Evolutionary conservation across 2,888 invertebrate genomes (phyloP).

Genomic region (Blera fallax): DNA sequence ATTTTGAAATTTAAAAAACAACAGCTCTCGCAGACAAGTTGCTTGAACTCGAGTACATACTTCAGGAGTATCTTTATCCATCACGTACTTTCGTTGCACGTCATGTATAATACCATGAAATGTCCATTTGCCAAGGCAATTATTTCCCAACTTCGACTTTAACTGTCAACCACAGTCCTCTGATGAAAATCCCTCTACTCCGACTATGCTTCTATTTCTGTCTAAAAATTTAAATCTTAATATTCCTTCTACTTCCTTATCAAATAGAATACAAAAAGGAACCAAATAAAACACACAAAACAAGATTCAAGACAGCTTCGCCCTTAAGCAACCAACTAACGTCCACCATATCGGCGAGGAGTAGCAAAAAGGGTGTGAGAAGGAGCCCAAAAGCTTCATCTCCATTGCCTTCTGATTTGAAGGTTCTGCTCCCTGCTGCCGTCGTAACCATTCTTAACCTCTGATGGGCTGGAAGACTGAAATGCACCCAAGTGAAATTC

Average conservation of each 20-base stretch:
- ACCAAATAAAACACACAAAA: slow-evolving; percentile 34
- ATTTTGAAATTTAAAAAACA: too few species aligned
- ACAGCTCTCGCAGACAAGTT: too few species aligned
- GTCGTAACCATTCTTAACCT: slow-evolving; percentile 56
- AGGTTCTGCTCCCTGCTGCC: slow-evolving; percentile 10
- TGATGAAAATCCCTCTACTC: neutral
- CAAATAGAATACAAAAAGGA: slow-evolving; percentile 26
- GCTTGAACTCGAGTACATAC: too few species aligned
- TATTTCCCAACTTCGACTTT: neutral
- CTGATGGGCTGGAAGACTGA: slow-evolving; percentile 52
- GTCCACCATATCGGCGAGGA: neutral
- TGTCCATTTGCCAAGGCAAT: neutral
- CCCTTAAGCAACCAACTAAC: neutral
- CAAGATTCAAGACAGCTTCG: slow-evolving; percentile 25
- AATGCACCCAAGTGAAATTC: slow-evolving; percentile 59
- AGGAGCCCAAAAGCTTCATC: slow-evolving; percentile 6
- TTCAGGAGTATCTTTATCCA: neutral
- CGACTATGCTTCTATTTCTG: neutral
- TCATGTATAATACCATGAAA: neutral
- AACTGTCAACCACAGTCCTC: slow-evolving; percentile 21
- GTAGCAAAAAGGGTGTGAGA: neutral
- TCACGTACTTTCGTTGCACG: neutral
- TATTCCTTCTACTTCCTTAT: slow-evolving; percentile 27
- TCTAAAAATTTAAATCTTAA: slow-evolving; percentile 32
- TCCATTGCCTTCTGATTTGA: slow-evolving; percentile 38